These are phyloP conservation scores for Theocolax elegans DNA, from an alignment of 1,140 invertebrate genomes.

Conservation along the genomic window DNA sequence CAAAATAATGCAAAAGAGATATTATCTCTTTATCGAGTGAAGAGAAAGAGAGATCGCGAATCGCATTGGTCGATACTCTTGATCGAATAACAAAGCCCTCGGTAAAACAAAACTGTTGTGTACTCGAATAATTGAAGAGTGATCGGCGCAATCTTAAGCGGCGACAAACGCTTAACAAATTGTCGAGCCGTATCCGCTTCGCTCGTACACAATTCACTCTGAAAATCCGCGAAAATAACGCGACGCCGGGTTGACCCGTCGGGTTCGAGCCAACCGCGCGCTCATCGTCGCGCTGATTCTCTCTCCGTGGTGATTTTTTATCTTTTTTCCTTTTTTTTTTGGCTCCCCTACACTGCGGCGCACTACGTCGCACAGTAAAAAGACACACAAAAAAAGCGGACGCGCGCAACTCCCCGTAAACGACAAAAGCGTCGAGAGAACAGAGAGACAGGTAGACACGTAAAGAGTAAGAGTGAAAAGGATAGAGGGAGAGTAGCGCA, in stretches of 20 bases:
- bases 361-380: slow-evolving; percentile 8
- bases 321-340: background rate
- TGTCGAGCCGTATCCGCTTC: too few relatives aligned
- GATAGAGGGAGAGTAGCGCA: background rate
- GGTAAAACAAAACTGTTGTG: too few relatives aligned
- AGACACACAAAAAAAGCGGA: slow-evolving; percentile 1
- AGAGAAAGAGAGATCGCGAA: too few relatives aligned
- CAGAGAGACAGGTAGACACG: slow-evolving; percentile 11
- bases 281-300: background rate
- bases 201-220: background rate
- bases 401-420: slow-evolving; percentile 5
- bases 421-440: slow-evolving; percentile 23
- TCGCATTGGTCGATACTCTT: too few relatives aligned
- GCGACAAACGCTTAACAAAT: too few relatives aligned
- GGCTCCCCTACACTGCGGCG: background rate
- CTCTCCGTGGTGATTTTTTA: background rate
- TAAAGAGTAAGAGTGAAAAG: background rate
- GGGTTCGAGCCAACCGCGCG: too few relatives aligned
- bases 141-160: too few relatives aligned
- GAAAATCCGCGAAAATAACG: background rate
- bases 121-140: too few relatives aligned
- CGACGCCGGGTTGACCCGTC: background rate
- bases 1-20: too few relatives aligned
- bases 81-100: too few relatives aligned
- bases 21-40: too few relatives aligned